phyloP scores from a whole-genome alignment of 2,888 invertebrate species.

The Cremastobaeus sp. region DNA sequence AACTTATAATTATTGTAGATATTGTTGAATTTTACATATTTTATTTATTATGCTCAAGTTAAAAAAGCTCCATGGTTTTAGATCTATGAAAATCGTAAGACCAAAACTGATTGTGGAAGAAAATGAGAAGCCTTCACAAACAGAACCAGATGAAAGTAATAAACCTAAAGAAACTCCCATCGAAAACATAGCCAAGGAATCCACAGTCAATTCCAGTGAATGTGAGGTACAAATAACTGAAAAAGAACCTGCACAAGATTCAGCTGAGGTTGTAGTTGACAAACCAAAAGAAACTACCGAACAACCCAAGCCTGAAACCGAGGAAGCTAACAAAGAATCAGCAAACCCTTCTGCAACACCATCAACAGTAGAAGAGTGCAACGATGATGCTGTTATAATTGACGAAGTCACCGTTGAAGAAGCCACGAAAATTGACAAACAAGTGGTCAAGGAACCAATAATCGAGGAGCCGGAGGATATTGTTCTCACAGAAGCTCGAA shows the following conservation, averaged over 20 bases:
- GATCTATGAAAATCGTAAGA: too few species aligned
- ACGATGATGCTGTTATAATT: conserved; percentile 27
- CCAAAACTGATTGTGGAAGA: too few species aligned
- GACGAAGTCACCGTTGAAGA: conserved; percentile 41
- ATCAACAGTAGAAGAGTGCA: conserved; percentile 12
- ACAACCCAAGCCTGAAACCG: neutral
- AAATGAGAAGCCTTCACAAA: too few species aligned
- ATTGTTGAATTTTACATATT: too few species aligned
- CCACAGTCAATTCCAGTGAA: conserved; percentile 54
- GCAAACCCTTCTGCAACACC: conserved; percentile 40
- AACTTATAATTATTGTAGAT: neutral
- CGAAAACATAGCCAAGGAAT: too few species aligned
- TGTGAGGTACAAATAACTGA: conserved; percentile 63
- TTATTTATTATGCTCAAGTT: too few species aligned
- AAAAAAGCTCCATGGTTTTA: too few species aligned
- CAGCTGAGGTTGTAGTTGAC: conserved; percentile 60
- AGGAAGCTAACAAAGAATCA: conserved; percentile 28
- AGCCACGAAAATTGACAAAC: neutral
- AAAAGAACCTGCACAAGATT: conserved; percentile 36
- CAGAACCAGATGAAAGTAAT: neutral
- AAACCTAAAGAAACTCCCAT: neutral
- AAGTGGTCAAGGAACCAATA: conserved; percentile 19
- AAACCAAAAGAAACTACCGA: neutral
- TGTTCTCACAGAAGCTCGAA: neutral
- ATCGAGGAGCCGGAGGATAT: conserved; percentile 36